A percentile compares a stretch with the other conserved stretches of the same genome.
phyloP scores from a whole-genome alignment of 2,113 vertebrate species.

The Charina bottae region DNA sequence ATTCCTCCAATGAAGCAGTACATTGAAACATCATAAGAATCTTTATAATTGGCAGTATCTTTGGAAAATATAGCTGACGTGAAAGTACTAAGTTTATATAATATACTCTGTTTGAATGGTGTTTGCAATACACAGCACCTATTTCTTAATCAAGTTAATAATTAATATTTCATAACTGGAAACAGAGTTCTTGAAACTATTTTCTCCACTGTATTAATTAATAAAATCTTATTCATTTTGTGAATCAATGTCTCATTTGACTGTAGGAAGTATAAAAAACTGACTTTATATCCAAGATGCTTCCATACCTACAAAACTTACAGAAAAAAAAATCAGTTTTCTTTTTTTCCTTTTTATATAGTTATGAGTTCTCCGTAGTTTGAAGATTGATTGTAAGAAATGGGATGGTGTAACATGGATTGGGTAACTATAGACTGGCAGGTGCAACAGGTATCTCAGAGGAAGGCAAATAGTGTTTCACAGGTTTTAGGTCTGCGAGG shows the following conservation, averaged over 20 bases:
- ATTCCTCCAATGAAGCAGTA: not conserved
- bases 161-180: too few species aligned
- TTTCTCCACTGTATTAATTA: too few species aligned
- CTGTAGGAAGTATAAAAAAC: too few species aligned
- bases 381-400: slow-evolving; percentile 1
- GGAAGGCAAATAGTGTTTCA: not conserved
- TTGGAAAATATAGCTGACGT: not conserved
- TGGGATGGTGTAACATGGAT: slow-evolving; percentile 43
- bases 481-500: slow-evolving; percentile 1
- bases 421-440: slow-evolving; percentile 42
- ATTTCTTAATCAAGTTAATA: too few species aligned
- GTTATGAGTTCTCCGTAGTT: slow-evolving; percentile 26
- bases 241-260: too few species aligned
- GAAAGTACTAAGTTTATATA: not conserved
- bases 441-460: not conserved
- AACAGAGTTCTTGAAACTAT: too few species aligned
- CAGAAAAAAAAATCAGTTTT: not conserved
- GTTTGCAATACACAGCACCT: too few species aligned
- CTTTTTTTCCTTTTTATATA: not conserved
- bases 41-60: not conserved
- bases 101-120: not conserved
- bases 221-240: too few species aligned
- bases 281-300: too few species aligned
- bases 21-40: not conserved
- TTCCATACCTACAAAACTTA: not conserved